Conservation (phyloP, 2,113 vertebrate species). For the Petrocephalus microphthalmus region DNA sequence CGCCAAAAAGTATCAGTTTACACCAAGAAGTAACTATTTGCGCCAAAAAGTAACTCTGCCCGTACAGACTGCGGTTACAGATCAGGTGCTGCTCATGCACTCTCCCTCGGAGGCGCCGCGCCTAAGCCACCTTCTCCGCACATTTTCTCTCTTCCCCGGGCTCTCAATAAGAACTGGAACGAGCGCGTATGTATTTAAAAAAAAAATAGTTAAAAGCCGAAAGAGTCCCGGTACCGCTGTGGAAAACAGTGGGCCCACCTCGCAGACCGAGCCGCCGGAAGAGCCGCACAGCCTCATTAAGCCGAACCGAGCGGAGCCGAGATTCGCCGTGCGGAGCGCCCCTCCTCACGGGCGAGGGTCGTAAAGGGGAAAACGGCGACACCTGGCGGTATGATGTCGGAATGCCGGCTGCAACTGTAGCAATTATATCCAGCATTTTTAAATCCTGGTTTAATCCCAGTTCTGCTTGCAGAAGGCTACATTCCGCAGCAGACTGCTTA, state of each 20-base stretch:
- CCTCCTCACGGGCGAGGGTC: background rate
- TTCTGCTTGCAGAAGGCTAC: too few relatives aligned
- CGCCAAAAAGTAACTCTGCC: background rate
- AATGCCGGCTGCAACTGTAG: background rate
- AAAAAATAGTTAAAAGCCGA: background rate
- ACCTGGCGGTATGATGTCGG: slow-evolving; percentile 18
- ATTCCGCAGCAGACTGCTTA: too few relatives aligned
- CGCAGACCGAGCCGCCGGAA: slow-evolving; percentile 10
- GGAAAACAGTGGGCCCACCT: background rate
- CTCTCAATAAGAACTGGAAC: background rate
- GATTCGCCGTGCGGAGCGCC: background rate
- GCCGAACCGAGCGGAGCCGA: slow-evolving; percentile 2
- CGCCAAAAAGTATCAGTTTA: background rate
- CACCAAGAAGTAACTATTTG: background rate
- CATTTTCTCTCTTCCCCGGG: background rate
- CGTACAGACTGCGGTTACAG: background rate
- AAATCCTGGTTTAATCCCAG: too few relatives aligned
- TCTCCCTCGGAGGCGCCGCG: background rate
- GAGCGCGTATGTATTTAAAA: background rate
- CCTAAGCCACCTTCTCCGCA: background rate
- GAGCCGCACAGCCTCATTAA: slow-evolving; percentile 26
- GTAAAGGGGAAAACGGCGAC: background rate
- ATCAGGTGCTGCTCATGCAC: slow-evolving; percentile 14
- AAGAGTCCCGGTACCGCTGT: background rate
- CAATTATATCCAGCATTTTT: background rate